A percentile compares a stretch with the other conserved stretches of the same genome.
Conservation (phyloP, 2,888 invertebrate species). For the Monopis laevigella region DNA sequence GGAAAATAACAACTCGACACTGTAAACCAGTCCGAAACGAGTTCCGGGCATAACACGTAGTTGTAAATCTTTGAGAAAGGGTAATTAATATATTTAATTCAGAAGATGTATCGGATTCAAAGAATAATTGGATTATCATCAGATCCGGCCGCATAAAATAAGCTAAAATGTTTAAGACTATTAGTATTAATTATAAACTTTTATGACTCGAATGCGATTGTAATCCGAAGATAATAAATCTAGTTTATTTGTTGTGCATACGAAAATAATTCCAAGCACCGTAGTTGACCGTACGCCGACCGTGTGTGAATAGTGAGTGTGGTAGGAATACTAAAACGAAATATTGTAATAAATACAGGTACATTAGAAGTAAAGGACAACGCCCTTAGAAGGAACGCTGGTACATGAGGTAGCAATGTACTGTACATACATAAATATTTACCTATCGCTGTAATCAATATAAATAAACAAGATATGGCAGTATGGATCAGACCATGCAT, state of each 20-base stretch:
- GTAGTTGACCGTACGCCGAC: conserved; percentile 31
- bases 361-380: conserved; percentile 41
- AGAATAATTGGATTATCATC: too few relatives aligned
- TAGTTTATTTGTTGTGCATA: background rate
- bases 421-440: conserved; percentile 4
- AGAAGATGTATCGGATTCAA: too few relatives aligned
- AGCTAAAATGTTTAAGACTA: too few relatives aligned
- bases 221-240: background rate
- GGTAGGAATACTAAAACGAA: conserved; percentile 47
- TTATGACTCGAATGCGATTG: background rate
- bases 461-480: conserved; percentile 1
- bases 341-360: conserved; percentile 51
- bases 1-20: conserved; percentile 36
- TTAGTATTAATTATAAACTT: too few relatives aligned
- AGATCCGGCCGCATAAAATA: too few relatives aligned
- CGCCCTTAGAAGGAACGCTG: conserved; percentile 29
- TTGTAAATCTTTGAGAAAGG: too few relatives aligned
- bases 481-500: too few relatives aligned
- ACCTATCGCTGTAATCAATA: background rate
- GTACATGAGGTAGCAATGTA: background rate
- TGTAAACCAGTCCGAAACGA: conserved; percentile 36
- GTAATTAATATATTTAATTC: too few relatives aligned
- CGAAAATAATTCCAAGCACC: background rate
- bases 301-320: conserved; percentile 61
- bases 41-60: too few relatives aligned